Percentiles rank a stretch among this genome's conserved stretches.
Conservation (phyloP, 2,113 vertebrate genomes). For the Tympanuchus pallidicinctus region DNA sequence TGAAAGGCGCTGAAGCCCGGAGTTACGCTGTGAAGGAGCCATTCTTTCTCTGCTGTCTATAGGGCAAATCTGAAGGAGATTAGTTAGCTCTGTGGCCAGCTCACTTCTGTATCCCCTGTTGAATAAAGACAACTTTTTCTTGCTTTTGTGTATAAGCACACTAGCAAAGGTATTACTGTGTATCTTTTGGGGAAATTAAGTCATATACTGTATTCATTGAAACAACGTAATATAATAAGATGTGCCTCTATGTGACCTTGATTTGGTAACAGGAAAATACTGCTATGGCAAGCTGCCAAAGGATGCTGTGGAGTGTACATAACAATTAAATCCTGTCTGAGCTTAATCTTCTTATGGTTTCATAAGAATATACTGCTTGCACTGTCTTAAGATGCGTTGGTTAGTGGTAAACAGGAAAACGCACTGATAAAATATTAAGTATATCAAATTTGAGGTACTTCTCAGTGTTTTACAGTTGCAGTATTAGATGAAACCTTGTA, state of each 20-base stretch:
- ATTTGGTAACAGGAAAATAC: conserved; percentile 62
- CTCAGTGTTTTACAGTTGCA: neutral
- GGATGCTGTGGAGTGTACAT: conserved; percentile 56
- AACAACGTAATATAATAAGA: neutral
- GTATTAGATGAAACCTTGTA: neutral
- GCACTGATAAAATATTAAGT: neutral
- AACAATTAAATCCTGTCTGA: conserved; percentile 73
- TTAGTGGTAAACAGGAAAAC: neutral
- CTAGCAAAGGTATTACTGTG: neutral
- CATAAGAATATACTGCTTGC: conserved; percentile 8
- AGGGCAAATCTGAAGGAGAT: conserved; percentile 13
- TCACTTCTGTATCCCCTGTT: neutral
- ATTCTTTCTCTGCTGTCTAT: neutral
- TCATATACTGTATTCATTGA: neutral
- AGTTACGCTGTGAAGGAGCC: neutral
- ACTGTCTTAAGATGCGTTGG: neutral
- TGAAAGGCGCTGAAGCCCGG: conserved; percentile 13
- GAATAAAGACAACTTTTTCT: neutral
- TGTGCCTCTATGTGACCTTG: conserved; percentile 50
- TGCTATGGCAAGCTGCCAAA: conserved; percentile 18
- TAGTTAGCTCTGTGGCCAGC: neutral
- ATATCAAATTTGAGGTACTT: neutral
- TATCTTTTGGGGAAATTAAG: conserved; percentile 13
- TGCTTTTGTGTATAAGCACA: neutral
- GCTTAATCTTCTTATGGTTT: conserved; percentile 66